Percentiles rank a stretch among this genome's conserved stretches.
Conservation (phyloP, 2,888 invertebrate genomes). For the Drosophila koepferae region DNA sequence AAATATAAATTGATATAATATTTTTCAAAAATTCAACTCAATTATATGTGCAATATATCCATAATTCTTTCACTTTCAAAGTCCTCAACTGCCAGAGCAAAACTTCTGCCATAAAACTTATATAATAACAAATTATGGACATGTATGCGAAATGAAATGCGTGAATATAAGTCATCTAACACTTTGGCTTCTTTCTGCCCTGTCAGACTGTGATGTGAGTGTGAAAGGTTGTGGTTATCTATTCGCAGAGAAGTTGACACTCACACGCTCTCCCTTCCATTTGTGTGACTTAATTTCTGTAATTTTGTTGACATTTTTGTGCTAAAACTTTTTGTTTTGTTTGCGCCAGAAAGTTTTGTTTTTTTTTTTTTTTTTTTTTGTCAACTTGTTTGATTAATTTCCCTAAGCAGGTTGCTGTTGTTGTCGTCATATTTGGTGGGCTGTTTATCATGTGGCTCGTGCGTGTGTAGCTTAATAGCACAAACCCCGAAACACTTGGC, state of each 20-base stretch:
- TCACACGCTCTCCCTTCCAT: conserved; percentile 4
- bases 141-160: conserved; percentile 36
- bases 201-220: background rate
- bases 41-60: background rate
- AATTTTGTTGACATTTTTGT: conserved; percentile 56
- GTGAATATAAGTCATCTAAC: conserved; percentile 16
- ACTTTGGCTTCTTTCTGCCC: background rate
- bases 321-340: conserved; percentile 36
- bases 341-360: conserved; percentile 32
- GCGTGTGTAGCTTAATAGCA: conserved; percentile 29
- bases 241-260: conserved; percentile 4
- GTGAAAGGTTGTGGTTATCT: background rate
- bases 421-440: conserved; percentile 27
- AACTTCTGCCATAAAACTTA: conserved; percentile 34
- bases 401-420: conserved; percentile 38
- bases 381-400: conserved; percentile 46
- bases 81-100: background rate
- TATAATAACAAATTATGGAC: conserved; percentile 46
- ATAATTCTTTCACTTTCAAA: background rate
- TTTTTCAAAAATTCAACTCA: background rate
- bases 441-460: conserved; percentile 41
- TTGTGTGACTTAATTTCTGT: conserved; percentile 42
- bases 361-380: conserved; percentile 48
- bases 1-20: background rate
- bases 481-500: conserved; percentile 26